These are phyloP conservation scores for Watsonalla binaria DNA, from an alignment of 2,888 invertebrate species.

Conservation along the genomic window DNA sequence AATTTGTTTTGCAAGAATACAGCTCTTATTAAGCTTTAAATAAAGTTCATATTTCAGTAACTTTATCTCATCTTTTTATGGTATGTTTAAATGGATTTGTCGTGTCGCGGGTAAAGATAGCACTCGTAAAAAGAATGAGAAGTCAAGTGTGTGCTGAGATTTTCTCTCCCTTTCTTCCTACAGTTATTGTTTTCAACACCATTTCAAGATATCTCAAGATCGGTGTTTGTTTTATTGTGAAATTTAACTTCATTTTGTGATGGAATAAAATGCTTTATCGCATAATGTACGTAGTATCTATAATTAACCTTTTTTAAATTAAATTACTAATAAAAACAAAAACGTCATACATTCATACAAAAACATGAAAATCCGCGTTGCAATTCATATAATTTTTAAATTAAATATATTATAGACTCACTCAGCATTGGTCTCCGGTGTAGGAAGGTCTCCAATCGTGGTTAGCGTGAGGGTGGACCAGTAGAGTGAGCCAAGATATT, in stretches of 20 bases:
- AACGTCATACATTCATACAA: too few relatives aligned
- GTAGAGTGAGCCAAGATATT: slow-evolving; percentile 96
- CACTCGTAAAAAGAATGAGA: background rate
- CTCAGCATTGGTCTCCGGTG: slow-evolving; percentile 97
- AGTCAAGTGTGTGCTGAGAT: background rate
- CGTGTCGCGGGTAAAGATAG: background rate
- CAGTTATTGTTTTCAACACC: background rate
- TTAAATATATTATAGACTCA: slow-evolving; percentile 81
- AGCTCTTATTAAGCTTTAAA: too few relatives aligned
- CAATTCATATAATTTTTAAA: too few relatives aligned
- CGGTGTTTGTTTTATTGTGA: background rate
- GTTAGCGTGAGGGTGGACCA: slow-evolving; percentile 98
- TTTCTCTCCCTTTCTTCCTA: background rate
- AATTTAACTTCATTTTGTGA: background rate
- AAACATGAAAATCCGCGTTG: too few relatives aligned
- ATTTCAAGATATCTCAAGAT: background rate
- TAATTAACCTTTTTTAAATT: too few relatives aligned
- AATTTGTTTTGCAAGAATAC: too few relatives aligned
- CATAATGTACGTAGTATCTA: too few relatives aligned
- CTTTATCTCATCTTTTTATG: background rate
- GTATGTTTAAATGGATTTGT: background rate
- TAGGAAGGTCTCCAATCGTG: slow-evolving; percentile 97
- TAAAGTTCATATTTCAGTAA: background rate
- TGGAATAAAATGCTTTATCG: background rate
- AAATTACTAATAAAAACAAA: too few relatives aligned